Base-by-base conservation (phyloP, 1,140 invertebrate species). In the Drosophila albomicans region DNA sequence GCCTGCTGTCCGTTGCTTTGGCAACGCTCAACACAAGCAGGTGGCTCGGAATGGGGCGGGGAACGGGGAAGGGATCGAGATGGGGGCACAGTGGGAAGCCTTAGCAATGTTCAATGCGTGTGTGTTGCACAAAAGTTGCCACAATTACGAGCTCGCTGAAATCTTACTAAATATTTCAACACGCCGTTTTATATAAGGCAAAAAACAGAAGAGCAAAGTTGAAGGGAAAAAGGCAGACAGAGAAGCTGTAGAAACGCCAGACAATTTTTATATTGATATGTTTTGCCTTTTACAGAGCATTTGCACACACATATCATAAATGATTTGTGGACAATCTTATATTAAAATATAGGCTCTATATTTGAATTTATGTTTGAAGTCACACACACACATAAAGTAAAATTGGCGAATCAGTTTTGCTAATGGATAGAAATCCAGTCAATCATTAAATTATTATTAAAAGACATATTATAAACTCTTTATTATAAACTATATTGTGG, bases 151-250 rank as follows among this genome's bases (percentile, higher is more conserved):
- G 72, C 73, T 58, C 77, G 77, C 76, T 56, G 77, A 87, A 87
- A 80, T 88, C 82, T 74, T 82, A 87, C 80, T 80, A 87, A 88
- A 88, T 88, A 82, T 80, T 88, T 87, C 84, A 82, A 71, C 79
- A 71, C 79, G 38, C 41, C 46, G 49, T n/a, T 15, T 38, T 32
- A 63, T 32, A 57, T 13, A 38, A 16, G 32, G 28, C 46, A 79
- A 78, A 71, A 38, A 46, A 41, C 38, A 46, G 13, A 11, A 5
- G 32, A 46, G 25, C 10, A 65, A 28, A 11, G 30, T 5, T 10
- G 16, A 3, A 5, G 1, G 25, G 25, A 15, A 15, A 16, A 2
- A 28, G 30, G 70, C 64, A 45, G 13, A 30, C 30, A 54, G 48
- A 8, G 71, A 69, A 74, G 65, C 65, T 56, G 35, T 58, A 64